Evolutionary conservation across 2,113 vertebrate species (phyloP), one percentile per base, ranked within the genome.

Genomic region (Sinocyclocheilus anophthalmus): DNA sequence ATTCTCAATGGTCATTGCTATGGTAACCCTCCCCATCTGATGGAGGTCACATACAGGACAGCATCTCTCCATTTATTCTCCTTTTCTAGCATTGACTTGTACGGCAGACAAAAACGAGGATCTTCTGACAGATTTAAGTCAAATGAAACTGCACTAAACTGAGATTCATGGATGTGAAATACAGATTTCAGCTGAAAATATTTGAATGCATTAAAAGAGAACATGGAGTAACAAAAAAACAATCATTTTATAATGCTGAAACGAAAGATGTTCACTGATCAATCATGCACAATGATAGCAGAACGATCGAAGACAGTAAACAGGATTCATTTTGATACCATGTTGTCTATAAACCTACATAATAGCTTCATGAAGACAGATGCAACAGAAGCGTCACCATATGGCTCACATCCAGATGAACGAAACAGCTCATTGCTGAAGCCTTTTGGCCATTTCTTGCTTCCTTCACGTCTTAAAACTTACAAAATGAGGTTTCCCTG

Each of bases 1-100:
- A 57, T 57, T 78, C 50, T 55, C 48, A 77, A 22, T 77, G 76
- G 50, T 55, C 50, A 78, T 78, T 33, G 48, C 76, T 55, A 78
- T 78, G 76, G 76, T 6, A 78, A 78, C 76, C 50, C 48, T 37
- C 37, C 37, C 37, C 37, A 37, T 37, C 37, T 77, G 76, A 77
- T 77, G 26, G 76, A 78, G 76, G 76, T 37, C 76, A 78, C 18
- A 22, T 22, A 22, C 50, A 57, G 53, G 50, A 20, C 50, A 26
- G 26, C 50, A 16, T 30, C 24, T 33, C n/a, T 76, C 73, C 73
- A 76, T 77, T 77, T 55, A 33, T 39, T 42, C 42, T 42, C 42
- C 1, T 42, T 42, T 42, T 42, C 42, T 42, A 72, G 9, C 69
- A 42, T 2, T 73, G 70, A 73, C 67, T 73, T 13, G 70, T 6